Evolutionary conservation across 2,797 vertebrate genomes (phyloP), one percentile per base, ranked within the genome.

Genomic region (Garrulus glandarius): DNA sequence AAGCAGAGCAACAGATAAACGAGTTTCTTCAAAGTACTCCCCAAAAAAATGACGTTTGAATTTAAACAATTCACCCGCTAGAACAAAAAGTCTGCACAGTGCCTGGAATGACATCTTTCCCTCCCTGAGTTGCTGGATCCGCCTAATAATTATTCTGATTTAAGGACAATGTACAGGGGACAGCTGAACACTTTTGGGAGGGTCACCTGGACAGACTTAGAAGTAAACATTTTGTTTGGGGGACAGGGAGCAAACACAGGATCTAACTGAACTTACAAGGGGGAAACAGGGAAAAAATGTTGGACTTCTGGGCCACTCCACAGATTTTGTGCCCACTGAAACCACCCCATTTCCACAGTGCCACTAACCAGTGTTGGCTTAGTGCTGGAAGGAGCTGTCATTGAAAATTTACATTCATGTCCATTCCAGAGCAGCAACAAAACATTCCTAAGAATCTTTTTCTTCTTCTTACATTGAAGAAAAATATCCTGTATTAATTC

Each of bases 131-230:
- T 67, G 21, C 47, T 64, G 30, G 5, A n/a, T 32, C 59, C 85
- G 34, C 11, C 32, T 67, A 55, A 65, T 34, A 43, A 77, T 74
- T 46, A 13, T n/a, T 37, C 18, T 64, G 21, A 21, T 64, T 49
- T 78, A 30, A 46, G 34, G 36, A 22, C 16, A 68, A 13, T 0
- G 0, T 6, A 5, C n/a, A 44, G 8, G 37, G 34, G 15, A 32
- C n/a, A 50, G 46, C 0, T 63, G 78, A 52, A 67, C 15, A 4
- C 3, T 88, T 72, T 19, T 34, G 37, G 43, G 55, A 86, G 27
- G 18, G 18, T 17, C 43, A 53, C 0, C 15, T 8, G 21, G 23
- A 17, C 9, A 21, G 23, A 72, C 1, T 30, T 56, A 37, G 11
- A 37, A 57, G 15, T 5, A 32, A 78, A 43, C 6, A 10, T 57